Evolutionary conservation across 2,113 vertebrate species (phyloP), one percentile per base, ranked within the genome.

Genomic region (Trematocara unimaculatum): DNA sequence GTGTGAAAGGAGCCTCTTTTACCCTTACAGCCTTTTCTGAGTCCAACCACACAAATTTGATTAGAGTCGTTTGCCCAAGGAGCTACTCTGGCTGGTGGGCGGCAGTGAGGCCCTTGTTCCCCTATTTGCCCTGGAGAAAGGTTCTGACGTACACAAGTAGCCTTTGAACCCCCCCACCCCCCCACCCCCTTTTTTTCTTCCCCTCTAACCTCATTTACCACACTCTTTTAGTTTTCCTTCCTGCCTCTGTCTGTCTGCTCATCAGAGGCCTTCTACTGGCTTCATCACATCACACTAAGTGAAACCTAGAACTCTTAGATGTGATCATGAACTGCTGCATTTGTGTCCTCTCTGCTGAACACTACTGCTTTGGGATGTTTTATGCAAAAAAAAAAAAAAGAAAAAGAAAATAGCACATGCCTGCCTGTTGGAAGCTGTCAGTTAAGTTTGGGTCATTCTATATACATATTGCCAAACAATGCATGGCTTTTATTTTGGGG

Each of bases 21-120:
- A 90, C 78, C 81, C 49, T 79, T 4, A 6, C 40, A n/a, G 88
- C 83, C 88, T 84, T 89, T 92, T 88, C 70, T 64, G 85, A 92
- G 88, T 92, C 88, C 92, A 94, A 91, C 95, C 93, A 92, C 91
- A 95, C 93, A 94, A 93, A 96, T 96, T 95, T 86, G 94, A 96
- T 96, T 96, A 95, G 82, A 88, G 90, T 45, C 17, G 60, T 93
- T 95, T 86, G 93, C 91, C 92, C 77, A 89, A 85, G 92, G 93
- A 95, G 72, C 91, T 94, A 88, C 91, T 86, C 58, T 8, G 84
- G 84, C 87, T 83, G 83, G 62, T 15, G 72, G 84, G 77, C 89
- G 53, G 92, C 80, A 93, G 87, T 90, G 84, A 90, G 87, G 89
- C 88, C 92, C 91, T 93, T 94, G 93, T 95, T 94, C 64, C 78